A percentile compares a stretch with the other conserved stretches of the same genome.
phyloP scores from a whole-genome alignment of 2,888 invertebrate genomes.

The Calliopum simillimum region DNA sequence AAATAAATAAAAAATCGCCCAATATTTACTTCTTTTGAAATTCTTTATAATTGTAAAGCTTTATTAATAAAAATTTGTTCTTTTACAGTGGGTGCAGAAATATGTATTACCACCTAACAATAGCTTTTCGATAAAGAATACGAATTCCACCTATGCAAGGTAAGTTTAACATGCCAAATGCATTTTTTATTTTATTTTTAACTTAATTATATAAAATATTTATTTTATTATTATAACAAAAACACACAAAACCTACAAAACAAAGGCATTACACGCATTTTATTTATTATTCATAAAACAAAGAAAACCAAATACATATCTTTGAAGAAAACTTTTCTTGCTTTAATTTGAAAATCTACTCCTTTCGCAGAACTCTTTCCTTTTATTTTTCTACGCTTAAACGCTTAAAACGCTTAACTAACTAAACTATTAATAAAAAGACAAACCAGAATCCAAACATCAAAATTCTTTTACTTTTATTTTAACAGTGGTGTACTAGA shows the following conservation, averaged over 20 bases:
- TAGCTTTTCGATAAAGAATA: conserved; percentile 69
- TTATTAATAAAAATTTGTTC: conserved; percentile 23
- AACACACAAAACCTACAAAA: conserved; percentile 21
- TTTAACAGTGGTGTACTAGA: conserved; percentile 60
- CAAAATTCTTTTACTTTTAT: conserved; percentile 28
- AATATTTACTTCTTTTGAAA: no score
- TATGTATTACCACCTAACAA: conserved; percentile 71
- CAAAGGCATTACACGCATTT: conserved; percentile 18
- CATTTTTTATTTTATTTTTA: neutral
- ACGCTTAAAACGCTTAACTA: conserved; percentile 5
- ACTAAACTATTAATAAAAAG: no score
- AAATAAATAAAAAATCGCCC: no score
- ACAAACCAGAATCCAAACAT: no score
- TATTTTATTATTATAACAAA: conserved; percentile 13
- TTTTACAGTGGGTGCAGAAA: conserved; percentile 70
- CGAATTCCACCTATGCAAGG: conserved; percentile 72
- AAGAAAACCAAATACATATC: conserved; percentile 15
- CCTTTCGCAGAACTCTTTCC: neutral
- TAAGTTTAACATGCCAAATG: conserved; percentile 63
- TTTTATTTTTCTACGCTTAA: neutral
- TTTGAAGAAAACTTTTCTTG: neutral
- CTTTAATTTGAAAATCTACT: conserved; percentile 17
- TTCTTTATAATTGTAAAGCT: no score
- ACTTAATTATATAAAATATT: conserved; percentile 19
- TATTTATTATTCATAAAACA: conserved; percentile 7